Evolutionary conservation across 1,140 invertebrate genomes (phyloP).

Genomic region (Ephestia elutella): DNA sequence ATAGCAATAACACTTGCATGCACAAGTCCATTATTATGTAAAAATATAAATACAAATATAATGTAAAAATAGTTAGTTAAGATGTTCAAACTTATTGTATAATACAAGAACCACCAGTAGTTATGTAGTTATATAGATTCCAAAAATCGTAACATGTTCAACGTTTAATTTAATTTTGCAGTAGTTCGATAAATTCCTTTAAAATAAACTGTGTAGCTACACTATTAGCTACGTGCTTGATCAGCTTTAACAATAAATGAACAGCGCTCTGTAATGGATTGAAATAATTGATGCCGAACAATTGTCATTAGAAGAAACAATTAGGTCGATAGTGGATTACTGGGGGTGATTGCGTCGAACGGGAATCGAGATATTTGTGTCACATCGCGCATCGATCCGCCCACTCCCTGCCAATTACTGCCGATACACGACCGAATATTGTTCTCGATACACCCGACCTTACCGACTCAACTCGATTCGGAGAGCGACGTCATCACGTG

Average conservation of each 20-base stretch:
- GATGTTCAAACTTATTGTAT: too few species aligned
- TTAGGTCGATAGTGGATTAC: conserved; percentile 66
- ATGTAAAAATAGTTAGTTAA: too few species aligned
- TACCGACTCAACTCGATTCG: background rate
- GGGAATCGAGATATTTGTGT: conserved; percentile 61
- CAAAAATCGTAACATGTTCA: too few species aligned
- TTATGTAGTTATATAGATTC: too few species aligned
- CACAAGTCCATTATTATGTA: too few species aligned
- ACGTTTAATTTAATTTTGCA: too few species aligned
- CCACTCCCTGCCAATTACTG: conserved; percentile 59
- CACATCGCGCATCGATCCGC: conserved; percentile 59
- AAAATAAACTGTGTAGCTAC: too few species aligned
- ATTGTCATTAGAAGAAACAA: conserved; percentile 63
- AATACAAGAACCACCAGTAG: too few species aligned
- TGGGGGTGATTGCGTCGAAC: conserved; percentile 54
- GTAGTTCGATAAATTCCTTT: too few species aligned
- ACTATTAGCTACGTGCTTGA: conserved; percentile 14
- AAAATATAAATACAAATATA: too few species aligned
- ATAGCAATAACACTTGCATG: too few species aligned
- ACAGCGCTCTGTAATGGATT: conserved; percentile 42
- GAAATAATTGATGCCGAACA: conserved; percentile 48
- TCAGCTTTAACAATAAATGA: conserved; percentile 35
- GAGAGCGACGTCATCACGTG: background rate
- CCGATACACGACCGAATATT: conserved; percentile 59
- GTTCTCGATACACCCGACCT: conserved; percentile 36